Evolutionary conservation across 1,140 invertebrate genomes (phyloP).

Genomic region (Schlechtendalia chinensis): DNA sequence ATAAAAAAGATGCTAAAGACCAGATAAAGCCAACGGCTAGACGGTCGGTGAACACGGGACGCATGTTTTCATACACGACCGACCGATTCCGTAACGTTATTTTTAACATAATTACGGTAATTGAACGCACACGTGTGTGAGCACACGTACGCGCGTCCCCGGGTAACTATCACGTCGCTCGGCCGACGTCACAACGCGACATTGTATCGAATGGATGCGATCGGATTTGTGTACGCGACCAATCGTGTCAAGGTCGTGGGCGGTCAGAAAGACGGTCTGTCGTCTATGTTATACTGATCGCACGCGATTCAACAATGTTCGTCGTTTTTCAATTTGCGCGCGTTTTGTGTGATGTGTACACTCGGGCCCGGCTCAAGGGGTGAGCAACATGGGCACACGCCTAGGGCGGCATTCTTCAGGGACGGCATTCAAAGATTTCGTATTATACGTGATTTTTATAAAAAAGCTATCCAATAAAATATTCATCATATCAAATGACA

Average conservation of each 20-base stretch:
- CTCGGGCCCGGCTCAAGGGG: too few species aligned
- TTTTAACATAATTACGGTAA: conserved; percentile 12
- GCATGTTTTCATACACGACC: conserved; percentile 16
- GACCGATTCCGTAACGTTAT: background rate
- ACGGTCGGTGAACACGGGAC: conserved; percentile 4
- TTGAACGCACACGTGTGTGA: background rate
- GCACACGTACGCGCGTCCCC: too few species aligned
- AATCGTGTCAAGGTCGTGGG: conserved; percentile 18
- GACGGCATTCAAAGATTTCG: too few species aligned
- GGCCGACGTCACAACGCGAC: background rate
- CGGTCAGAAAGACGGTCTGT: background rate
- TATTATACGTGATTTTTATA: too few species aligned
- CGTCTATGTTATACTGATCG: background rate
- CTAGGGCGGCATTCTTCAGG: too few species aligned
- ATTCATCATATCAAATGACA: too few species aligned
- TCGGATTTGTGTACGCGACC: background rate
- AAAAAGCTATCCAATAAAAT: too few species aligned
- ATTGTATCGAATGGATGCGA: conserved; percentile 17
- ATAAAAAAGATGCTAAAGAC: background rate
- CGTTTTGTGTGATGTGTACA: too few species aligned
- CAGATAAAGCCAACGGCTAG: conserved; percentile 14
- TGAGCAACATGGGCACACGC: too few species aligned
- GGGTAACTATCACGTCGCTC: background rate
- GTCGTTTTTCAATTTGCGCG: background rate
- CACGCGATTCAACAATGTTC: background rate